Evolutionary conservation across 2,888 invertebrate genomes (phyloP).

Genomic region (Ditylenchus weischeri): DNA sequence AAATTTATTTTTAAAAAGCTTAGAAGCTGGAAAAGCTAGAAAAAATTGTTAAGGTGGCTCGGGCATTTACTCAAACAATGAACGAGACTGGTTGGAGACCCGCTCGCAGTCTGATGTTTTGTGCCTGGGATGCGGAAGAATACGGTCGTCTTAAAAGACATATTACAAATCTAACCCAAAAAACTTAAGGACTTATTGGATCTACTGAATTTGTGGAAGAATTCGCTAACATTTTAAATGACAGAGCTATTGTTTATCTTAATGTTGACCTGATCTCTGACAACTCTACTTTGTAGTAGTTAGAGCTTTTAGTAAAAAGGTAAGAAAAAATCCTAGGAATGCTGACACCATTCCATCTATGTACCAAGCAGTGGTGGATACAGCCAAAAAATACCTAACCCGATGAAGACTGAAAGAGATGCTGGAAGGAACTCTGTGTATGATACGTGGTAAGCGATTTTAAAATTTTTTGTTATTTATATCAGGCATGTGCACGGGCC

Average conservation of each 20-base stretch:
- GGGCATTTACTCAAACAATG: slow-evolving; percentile 49
- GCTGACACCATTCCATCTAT: slow-evolving; percentile 58
- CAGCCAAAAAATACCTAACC: slow-evolving; percentile 58
- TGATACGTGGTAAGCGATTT: slow-evolving; percentile 47
- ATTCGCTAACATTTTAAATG: slow-evolving; percentile 48
- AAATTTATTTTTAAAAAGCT: no score
- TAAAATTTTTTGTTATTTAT: neutral
- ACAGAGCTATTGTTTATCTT: slow-evolving; percentile 61
- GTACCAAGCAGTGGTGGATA: slow-evolving; percentile 58
- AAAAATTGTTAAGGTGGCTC: slow-evolving; percentile 44
- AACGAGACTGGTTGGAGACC: slow-evolving; percentile 62
- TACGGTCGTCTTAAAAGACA: slow-evolving; percentile 35
- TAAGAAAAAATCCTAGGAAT: slow-evolving; percentile 27
- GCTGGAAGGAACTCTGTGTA: slow-evolving; percentile 44
- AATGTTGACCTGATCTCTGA: slow-evolving; percentile 60
- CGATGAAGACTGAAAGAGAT: slow-evolving; percentile 38
- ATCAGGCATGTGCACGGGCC: no score
- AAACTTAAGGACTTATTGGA: slow-evolving; percentile 59
- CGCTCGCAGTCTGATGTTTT: slow-evolving; percentile 60
- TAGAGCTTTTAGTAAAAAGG: no score
- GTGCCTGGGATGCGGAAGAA: slow-evolving; percentile 64
- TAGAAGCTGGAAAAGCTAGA: no score
- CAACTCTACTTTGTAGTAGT: slow-evolving; percentile 45
- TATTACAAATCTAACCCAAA: slow-evolving; percentile 31
- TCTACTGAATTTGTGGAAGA: slow-evolving; percentile 64